phyloP scores from a whole-genome alignment of 2,113 vertebrate genomes.

The Eleginops maclovinus region DNA sequence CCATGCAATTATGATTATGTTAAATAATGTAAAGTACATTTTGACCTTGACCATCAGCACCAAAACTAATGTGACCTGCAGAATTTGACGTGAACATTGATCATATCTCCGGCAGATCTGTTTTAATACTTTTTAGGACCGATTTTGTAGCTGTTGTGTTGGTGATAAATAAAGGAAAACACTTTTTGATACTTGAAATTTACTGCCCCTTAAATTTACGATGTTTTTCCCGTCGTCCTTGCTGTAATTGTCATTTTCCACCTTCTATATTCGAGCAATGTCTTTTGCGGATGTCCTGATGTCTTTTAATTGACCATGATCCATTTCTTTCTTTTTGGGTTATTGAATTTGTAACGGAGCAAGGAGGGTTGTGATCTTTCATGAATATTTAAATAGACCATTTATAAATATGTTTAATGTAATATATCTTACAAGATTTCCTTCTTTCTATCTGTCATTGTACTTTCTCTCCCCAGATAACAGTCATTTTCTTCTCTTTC shows the following conservation, averaged over 20 bases:
- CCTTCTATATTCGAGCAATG: conserved; percentile 49
- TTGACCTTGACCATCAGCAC: conserved; percentile 20
- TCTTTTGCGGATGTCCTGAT: conserved; percentile 47
- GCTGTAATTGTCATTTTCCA: conserved; percentile 54
- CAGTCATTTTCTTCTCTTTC: conserved; percentile 16
- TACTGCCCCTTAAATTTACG: conserved; percentile 51
- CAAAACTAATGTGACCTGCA: conserved; percentile 20
- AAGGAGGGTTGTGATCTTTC: not conserved
- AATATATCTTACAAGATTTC: conserved; percentile 16
- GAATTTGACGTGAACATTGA: conserved; percentile 19
- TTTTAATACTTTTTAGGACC: conserved; percentile 32
- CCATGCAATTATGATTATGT: not conserved
- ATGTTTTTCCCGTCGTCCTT: conserved; percentile 40
- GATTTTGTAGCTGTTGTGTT: conserved; percentile 12
- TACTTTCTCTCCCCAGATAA: not conserved
- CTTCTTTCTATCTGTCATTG: conserved; percentile 5
- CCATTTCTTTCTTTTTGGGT: conserved; percentile 1
- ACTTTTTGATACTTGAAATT: conserved; percentile 40
- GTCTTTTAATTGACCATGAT: conserved; percentile 35
- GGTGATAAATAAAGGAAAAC: conserved; percentile 50
- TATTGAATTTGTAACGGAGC: not conserved
- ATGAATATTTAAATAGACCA: not conserved
- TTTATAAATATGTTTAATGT: conserved; percentile 11
- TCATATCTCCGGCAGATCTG: conserved; percentile 33
- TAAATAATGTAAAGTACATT: conserved; percentile 11